phyloP scores from a whole-genome alignment of 1,140 invertebrate genomes.

The Drosophila nasuta region DNA sequence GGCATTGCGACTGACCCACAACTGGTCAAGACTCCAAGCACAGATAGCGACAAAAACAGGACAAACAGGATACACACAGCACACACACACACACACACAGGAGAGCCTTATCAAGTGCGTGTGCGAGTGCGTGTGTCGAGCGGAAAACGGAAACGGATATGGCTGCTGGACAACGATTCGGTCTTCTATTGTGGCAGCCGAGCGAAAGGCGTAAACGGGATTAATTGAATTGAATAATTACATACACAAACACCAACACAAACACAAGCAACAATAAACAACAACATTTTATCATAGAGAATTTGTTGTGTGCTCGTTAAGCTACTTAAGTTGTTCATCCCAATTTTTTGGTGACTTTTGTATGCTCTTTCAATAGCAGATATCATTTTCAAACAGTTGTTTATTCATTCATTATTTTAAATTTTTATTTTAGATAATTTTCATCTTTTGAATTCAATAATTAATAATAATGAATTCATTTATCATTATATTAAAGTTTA shows the following conservation, averaged over 20 bases:
- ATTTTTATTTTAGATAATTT: too few relatives aligned
- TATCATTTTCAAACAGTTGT: too few relatives aligned
- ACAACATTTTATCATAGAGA: constrained; percentile 8
- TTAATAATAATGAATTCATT: too few relatives aligned
- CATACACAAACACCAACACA: constrained; percentile 34
- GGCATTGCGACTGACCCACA: constrained; percentile 55
- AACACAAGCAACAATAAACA: constrained; percentile 12
- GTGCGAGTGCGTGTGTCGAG: constrained; percentile 33
- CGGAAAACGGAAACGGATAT: constrained; percentile 74
- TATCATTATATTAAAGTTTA: not conserved
- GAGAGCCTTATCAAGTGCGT: constrained; percentile 50
- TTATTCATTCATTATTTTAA: too few relatives aligned
- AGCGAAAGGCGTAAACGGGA: constrained; percentile 67
- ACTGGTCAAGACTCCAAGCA: constrained; percentile 37
- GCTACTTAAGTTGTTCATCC: not conserved
- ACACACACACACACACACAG: constrained; percentile 51
- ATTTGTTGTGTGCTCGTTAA: not conserved
- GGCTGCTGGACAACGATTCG: constrained; percentile 63
- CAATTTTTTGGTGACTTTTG: not conserved
- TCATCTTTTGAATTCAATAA: too few relatives aligned
- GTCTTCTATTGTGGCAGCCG: constrained; percentile 27
- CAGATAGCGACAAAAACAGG: constrained; percentile 38
- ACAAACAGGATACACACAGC: constrained; percentile 39
- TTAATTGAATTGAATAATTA: constrained; percentile 84
- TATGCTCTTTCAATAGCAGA: not conserved